Base-by-base conservation (phyloP, 1,140 invertebrate species). In the Solenopsis invicta region DNA sequence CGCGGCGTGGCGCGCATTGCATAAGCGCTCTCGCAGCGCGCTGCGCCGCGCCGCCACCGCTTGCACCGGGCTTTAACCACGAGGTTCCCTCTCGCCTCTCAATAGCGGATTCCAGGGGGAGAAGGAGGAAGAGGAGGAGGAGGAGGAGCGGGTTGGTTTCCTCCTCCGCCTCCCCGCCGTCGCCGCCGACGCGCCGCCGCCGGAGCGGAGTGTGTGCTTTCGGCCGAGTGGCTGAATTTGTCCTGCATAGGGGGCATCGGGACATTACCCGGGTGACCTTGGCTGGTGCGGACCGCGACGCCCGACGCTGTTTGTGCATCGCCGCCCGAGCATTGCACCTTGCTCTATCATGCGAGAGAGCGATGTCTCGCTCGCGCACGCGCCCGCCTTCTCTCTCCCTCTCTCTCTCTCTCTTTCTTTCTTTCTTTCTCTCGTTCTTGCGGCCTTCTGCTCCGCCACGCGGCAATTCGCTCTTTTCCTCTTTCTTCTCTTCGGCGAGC, bases 241-340 rank as follows among this genome's bases (percentile, higher is more conserved):
- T 95, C 94, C 94, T 94, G 94, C 93, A 94, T 94, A 95, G 94
- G 94, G 94, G 95, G 95, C 95, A 95, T 95, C 94, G 94, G 95
- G 93, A 95, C 95, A 94, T 95, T 95, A 95, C 94, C 94, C 94
- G 94, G 93, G 91, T 95, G 94, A 95, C 95, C 94, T 95, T 95
- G 94, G 94, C 90, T 94, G 93, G 89, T 92, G 90, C 90, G 91
- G 91, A 92, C 92, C 90, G 91, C 92, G 91, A 91, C 91, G 92
- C 85, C 88, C 90, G 90, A 78, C 92, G 92, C 92, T 95, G 94
- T 95, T 94, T 94, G 94, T 94, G 93, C 94, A 95, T 93, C 91
- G 91, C 92, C 88, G 91, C 90, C 91, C 94, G 94, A 94, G 93
- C 95, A 93, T 95, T 95, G 95, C 95, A 95, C 94, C 94, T 95